Base-by-base conservation (phyloP, 2,888 invertebrate species). In the Cantharis rufa region DNA sequence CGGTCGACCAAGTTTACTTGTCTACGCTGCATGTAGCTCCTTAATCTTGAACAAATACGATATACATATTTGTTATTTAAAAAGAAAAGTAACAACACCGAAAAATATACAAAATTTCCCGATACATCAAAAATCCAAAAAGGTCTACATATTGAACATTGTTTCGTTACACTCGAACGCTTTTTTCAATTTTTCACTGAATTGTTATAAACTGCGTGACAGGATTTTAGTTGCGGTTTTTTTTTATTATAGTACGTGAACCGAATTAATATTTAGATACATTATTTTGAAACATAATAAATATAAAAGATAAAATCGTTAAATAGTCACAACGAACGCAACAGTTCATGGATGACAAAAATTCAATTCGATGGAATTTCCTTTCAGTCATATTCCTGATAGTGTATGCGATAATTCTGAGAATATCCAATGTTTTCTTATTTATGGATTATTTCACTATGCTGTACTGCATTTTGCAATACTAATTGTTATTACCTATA, bases 1-100 rank as follows among this genome's bases (percentile, higher is more conserved):
- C 77, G 74, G 79, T 79, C 79, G 75, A 74, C 70, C 73, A 72
- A 63, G 79, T 79, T 77, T 72, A 77, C 77, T 77, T 79, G 79
- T 79, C 77, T 73, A 69, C 70, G 66, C 72, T 75, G 70, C 71
- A 77, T 79, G 79, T 75, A 70, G 79, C 79, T 71, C 77, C 77
- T 74, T 77, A 79, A 79, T 79, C 79, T 79, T 69, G n/a, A 68
- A 77, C 77, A 77, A 79, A 79, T 77, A 75, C 72, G 48, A 69
- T 70, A 71, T 69, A 74, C 61, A 69, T 71, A 62, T 71, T 18
- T 32, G 71, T 27, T 62, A 64, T 63, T 13, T 32, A 64, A 27
- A 64, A 64, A 64, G 62, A 28, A 63, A 64, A 71, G 27, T 28
- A 64, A 27, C 11, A 24, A 28, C 24, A 32, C 63, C 62, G 27